phyloP scores from a whole-genome alignment of 2,113 vertebrate genomes.

The Danionella cerebrum region DNA sequence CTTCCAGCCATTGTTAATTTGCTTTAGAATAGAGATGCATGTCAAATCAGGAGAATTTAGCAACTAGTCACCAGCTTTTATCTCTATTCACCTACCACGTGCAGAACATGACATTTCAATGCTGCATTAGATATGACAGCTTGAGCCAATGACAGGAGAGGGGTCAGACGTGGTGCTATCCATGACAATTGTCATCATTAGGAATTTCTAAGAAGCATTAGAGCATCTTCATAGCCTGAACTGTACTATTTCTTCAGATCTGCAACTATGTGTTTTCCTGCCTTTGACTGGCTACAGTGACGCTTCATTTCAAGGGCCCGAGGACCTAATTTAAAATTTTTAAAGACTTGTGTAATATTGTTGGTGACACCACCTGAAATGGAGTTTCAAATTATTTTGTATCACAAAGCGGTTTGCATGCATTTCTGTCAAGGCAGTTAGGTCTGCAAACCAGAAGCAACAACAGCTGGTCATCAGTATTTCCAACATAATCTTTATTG shows the following conservation, averaged over 20 bases:
- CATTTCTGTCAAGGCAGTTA: neutral
- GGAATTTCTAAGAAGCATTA: conserved; percentile 20
- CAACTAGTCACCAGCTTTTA: neutral
- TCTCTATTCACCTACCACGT: neutral
- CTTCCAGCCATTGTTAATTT: neutral
- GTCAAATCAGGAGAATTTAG: neutral
- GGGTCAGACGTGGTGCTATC: neutral
- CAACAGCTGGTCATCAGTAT: neutral
- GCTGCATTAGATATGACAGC: neutral
- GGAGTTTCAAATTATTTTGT: neutral
- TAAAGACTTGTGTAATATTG: conserved; percentile 22
- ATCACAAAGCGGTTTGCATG: neutral
- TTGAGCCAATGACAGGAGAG: neutral
- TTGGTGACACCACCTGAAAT: neutral
- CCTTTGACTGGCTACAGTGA: conserved; percentile 44
- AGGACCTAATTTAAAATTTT: conserved; percentile 27
- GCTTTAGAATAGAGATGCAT: neutral
- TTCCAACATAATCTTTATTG: neutral
- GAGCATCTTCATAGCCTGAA: conserved; percentile 26
- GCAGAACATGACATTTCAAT: conserved; percentile 11
- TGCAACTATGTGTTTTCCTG: conserved; percentile 43
- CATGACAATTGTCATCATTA: neutral
- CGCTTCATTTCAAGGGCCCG: conserved; percentile 21
- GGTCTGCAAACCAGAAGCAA: neutral
- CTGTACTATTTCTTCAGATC: conserved; percentile 46